phyloP scores from a whole-genome alignment of 1,140 invertebrate genomes.

The Chrysomallon squamiferum region DNA sequence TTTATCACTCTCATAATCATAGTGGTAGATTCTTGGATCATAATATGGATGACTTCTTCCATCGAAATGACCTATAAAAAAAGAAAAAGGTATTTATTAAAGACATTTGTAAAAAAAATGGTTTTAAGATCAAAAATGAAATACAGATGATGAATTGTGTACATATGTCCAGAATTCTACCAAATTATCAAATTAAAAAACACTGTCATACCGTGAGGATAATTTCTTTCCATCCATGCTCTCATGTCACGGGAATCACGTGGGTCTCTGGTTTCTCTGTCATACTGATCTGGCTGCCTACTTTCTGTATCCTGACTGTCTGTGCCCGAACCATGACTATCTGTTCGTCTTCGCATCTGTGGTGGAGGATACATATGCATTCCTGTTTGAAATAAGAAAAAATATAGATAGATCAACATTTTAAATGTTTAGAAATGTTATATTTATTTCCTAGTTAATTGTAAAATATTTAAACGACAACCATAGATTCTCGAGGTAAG shows the following conservation, averaged over 20 bases:
- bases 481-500: too few species aligned
- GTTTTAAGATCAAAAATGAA: background rate
- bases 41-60: conserved; percentile 39
- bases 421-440: too few species aligned
- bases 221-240: conserved; percentile 36
- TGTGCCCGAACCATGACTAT: conserved; percentile 61
- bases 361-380: conserved; percentile 54
- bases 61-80: conserved; percentile 39
- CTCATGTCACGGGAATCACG: conserved; percentile 29
- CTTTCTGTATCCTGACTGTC: conserved; percentile 57
- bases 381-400: conserved; percentile 36
- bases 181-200: too few species aligned
- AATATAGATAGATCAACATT: too few species aligned
- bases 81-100: conserved; percentile 1
- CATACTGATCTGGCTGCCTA: conserved; percentile 46
- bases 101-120: conserved; percentile 1
- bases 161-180: too few species aligned
- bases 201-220: conserved; percentile 15
- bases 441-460: too few species aligned
- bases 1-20: conserved; percentile 45
- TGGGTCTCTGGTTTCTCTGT: conserved; percentile 32
- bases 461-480: too few species aligned
- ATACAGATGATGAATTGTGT: too few species aligned
- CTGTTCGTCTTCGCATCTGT: conserved; percentile 49
- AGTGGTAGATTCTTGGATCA: conserved; percentile 49